Evolutionary conservation across 64 coral and sea anemone genomes (phyloP).

Genomic region (Astreopora myriophthalma): DNA sequence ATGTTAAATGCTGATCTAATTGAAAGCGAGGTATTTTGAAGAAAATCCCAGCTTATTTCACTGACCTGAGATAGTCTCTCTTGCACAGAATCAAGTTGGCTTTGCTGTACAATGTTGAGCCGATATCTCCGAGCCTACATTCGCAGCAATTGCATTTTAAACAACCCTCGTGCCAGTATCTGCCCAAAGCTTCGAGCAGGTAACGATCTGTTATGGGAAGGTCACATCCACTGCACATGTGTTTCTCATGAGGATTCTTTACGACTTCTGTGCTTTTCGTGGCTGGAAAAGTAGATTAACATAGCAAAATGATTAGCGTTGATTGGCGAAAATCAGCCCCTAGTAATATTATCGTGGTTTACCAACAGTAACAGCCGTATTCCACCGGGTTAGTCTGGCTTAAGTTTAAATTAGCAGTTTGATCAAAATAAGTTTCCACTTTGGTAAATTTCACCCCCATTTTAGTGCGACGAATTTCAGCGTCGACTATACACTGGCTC

Average conservation of each 20-base stretch:
- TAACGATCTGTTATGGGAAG: slow-evolving; percentile 84
- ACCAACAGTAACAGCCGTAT: too few relatives aligned
- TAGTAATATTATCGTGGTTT: background rate
- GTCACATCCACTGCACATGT: slow-evolving; percentile 77
- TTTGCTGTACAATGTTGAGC: slow-evolving; percentile 80
- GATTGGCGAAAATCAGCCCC: background rate
- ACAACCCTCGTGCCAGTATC: slow-evolving; percentile 87
- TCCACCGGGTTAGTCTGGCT: background rate
- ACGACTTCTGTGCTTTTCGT: slow-evolving; percentile 39
- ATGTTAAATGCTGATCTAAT: background rate
- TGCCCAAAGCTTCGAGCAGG: slow-evolving; percentile 76
- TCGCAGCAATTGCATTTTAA: slow-evolving; percentile 89
- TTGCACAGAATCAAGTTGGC: slow-evolving; percentile 89
- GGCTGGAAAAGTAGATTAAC: slow-evolving; percentile 5
- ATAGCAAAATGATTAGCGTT: background rate
- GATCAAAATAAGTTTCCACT: background rate
- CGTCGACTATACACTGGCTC: background rate
- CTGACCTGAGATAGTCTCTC: slow-evolving; percentile 88
- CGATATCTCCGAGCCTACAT: slow-evolving; percentile 88
- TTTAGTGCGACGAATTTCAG: too few relatives aligned
- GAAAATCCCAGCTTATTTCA: background rate
- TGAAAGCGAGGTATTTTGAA: too few relatives aligned
- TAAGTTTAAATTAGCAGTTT: background rate
- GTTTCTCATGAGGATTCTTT: background rate
- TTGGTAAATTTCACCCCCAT: too few relatives aligned